Percentiles rank a stretch among this genome's conserved stretches.
These are phyloP conservation scores for Aurelia sp. DNA, from an alignment of 30 jellyfish, hydroid and myxozoan genomes.

Conservation along the genomic window DNA sequence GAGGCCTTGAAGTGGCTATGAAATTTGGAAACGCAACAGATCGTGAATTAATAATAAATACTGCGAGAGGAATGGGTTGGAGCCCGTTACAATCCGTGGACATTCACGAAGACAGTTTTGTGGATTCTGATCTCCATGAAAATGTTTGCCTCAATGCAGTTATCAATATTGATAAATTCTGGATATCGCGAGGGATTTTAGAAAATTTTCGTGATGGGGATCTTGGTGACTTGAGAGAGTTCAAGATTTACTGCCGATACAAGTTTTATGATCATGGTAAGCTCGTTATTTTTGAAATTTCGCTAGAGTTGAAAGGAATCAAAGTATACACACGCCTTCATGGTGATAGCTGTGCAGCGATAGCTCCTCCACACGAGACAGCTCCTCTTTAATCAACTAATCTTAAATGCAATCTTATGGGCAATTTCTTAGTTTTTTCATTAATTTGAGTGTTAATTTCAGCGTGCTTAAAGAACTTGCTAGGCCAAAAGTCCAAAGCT, in stretches of 20 bases:
- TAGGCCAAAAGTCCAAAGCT: no score
- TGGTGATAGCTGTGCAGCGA: no score
- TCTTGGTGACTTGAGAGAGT: background rate
- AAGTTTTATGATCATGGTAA: conserved; percentile 84
- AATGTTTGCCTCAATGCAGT: conserved; percentile 24
- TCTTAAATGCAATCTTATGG: no score
- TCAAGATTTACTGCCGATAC: conserved; percentile 69
- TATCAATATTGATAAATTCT: conserved; percentile 48
- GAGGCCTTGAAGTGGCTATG: conserved; percentile 80
- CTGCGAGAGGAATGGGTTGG: conserved; percentile 85
- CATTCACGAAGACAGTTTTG: conserved; percentile 62
- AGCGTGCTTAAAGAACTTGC: no score
- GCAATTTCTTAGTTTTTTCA: no score
- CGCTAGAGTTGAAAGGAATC: no score
- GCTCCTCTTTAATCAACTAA: no score
- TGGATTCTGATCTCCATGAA: conserved; percentile 41
- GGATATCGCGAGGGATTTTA: conserved; percentile 55
- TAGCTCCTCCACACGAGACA: no score
- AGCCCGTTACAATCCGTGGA: conserved; percentile 71
- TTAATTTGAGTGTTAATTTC: no score
- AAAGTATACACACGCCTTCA: no score
- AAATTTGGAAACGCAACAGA: conserved; percentile 69
- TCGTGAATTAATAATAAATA: conserved; percentile 80
- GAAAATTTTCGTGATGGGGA: conserved; percentile 23
- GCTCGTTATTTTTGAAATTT: background rate